phyloP scores from a whole-genome alignment of 2,888 invertebrate genomes.

The Spilosoma lubricipeda region DNA sequence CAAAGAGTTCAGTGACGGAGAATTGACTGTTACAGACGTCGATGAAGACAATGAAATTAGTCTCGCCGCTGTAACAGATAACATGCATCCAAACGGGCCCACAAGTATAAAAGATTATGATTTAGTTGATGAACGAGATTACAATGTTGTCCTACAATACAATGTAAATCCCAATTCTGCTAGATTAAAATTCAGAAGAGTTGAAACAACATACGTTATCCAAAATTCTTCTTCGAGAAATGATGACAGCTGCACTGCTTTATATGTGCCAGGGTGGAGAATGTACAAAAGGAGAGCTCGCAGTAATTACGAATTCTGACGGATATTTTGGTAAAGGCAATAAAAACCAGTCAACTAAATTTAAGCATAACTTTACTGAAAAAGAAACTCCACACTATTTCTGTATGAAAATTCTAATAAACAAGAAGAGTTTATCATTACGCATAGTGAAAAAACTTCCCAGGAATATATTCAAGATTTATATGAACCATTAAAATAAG shows the following conservation, averaged over 20 bases:
- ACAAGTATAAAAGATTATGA: constrained; percentile 66
- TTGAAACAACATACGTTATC: constrained; percentile 65
- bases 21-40: constrained; percentile 23
- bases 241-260: constrained; percentile 51
- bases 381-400: constrained; percentile 57
- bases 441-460: constrained; percentile 39
- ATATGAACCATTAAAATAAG: constrained; percentile 21
- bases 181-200: constrained; percentile 75
- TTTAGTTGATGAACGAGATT: constrained; percentile 77
- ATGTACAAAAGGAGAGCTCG: constrained; percentile 67
- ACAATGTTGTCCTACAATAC: constrained; percentile 78
- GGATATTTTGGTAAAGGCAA: constrained; percentile 78
- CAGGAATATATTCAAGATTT: constrained; percentile 33
- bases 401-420: too few relatives aligned
- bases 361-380: constrained; percentile 64
- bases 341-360: constrained; percentile 52
- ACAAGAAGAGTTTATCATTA: constrained; percentile 57
- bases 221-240: constrained; percentile 57
- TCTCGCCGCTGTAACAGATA: constrained; percentile 51
- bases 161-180: constrained; percentile 77
- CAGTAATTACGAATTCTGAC: constrained; percentile 81
- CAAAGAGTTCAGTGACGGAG: too few relatives aligned
- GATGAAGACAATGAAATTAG: constrained; percentile 52
- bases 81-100: constrained; percentile 51
- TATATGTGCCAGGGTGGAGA: constrained; percentile 61